These are phyloP conservation scores for Eunapius fragilis DNA, from an alignment of 37 sponge, comb jelly and placozoan species.

Conservation along the genomic window DNA sequence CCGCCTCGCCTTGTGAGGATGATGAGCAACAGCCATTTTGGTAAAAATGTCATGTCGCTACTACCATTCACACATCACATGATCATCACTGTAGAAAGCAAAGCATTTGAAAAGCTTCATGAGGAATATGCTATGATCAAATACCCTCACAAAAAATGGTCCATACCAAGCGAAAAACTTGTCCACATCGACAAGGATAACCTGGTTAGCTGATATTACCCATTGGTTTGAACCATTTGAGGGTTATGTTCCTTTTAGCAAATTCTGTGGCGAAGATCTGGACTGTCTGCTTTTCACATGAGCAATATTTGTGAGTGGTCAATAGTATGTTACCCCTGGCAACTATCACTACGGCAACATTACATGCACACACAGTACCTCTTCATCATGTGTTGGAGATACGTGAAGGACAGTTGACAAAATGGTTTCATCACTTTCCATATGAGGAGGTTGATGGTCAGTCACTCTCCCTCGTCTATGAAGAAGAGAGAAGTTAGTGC, in stretches of 20 bases:
- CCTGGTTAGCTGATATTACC: conserved; percentile 21
- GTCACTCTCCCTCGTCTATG: conserved; percentile 79
- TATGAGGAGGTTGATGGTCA: conserved; percentile 60
- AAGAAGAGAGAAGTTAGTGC: conserved; percentile 40
- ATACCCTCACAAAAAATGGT: conserved; percentile 45
- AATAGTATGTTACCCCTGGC: not conserved
- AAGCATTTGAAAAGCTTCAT: conserved; percentile 29
- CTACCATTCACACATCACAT: not conserved
- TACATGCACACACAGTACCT: conserved; percentile 16
- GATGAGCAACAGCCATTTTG: not conserved
- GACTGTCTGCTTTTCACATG: not conserved
- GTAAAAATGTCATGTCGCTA: too few relatives aligned
- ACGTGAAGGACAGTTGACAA: conserved; percentile 65
- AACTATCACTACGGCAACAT: not conserved
- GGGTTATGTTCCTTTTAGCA: not conserved
- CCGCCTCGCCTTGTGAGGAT: not conserved
- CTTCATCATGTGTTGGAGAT: conserved; percentile 65
- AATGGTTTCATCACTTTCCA: conserved; percentile 68
- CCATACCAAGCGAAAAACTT: conserved; percentile 49
- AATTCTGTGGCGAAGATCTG: not conserved
- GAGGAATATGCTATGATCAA: conserved; percentile 62
- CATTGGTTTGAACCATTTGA: not conserved
- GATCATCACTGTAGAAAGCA: not conserved
- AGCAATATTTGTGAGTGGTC: not conserved
- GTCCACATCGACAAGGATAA: conserved; percentile 59